Conservation (phyloP, 2,113 vertebrate genomes). For the Murina feae region DNA sequence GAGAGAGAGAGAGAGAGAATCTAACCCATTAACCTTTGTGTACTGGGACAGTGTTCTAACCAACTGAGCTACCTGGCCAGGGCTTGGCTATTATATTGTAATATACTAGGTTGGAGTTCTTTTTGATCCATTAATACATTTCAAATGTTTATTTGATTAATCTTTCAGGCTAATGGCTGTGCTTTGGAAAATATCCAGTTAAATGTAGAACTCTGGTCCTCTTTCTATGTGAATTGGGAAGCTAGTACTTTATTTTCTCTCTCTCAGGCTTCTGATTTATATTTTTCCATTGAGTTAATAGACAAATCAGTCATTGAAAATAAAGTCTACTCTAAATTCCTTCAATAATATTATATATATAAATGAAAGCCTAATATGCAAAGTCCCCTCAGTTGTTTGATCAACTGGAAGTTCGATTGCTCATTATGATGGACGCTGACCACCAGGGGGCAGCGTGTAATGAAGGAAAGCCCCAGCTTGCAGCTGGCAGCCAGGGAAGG, state of each 20-base stretch:
- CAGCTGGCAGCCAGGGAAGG: too few species aligned
- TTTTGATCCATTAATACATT: neutral
- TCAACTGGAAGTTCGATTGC: too few species aligned
- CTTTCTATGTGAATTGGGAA: neutral
- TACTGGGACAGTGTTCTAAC: neutral
- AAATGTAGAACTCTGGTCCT: neutral
- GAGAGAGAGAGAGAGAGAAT: neutral
- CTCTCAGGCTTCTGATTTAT: neutral
- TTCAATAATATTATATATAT: neutral
- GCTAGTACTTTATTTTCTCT: neutral
- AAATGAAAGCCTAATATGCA: too few species aligned
- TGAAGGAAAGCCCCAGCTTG: too few species aligned
- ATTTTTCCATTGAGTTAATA: neutral
- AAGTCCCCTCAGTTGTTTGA: too few species aligned
- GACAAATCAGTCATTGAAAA: neutral
- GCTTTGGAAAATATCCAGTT: neutral
- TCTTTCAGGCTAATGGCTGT: neutral
- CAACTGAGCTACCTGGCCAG: neutral
- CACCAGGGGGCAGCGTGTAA: too few species aligned
- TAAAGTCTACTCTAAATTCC: neutral
- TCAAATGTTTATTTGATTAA: neutral
- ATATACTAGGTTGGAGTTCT: neutral
- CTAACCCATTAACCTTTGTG: neutral
- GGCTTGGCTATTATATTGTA: neutral
- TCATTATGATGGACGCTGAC: too few species aligned